Evolutionary conservation across 1,140 invertebrate genomes (phyloP), one percentile per base, ranked within the genome.

Genomic region (Diachasmimorpha longicaudata): DNA sequence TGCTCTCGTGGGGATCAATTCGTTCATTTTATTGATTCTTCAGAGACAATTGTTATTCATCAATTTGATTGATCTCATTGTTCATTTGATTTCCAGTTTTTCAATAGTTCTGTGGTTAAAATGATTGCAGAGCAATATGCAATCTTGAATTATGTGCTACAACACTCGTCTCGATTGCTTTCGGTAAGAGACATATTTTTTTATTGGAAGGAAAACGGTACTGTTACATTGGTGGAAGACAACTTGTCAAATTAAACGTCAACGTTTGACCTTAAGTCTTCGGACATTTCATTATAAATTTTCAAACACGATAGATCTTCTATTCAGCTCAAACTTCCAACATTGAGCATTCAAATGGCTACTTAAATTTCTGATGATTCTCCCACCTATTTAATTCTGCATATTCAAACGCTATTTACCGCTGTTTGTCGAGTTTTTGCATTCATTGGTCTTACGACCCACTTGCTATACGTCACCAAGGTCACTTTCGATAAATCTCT

Each of bases 131-230:
- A 84, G 37, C 79, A 82, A 2, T 82, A 81, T 55, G 83, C 83
- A 25, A 83, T 81, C 46, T 72, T 88, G 0, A 88, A 87, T 77
- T 87, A 88, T 75, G 87, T 89, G 0, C 85, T 89, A 39, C 87
- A 87, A 74, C 85, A 86, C 73, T 87, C 87, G 0, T 87, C 86
- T 6, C 81, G 82, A 39, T 82, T 88, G 83, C 82, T 89, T 3
- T 85, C 85, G 86, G 87, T 89, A 81, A 87, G 82, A 63, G 16
- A 77, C 2, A 44, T 42, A 4, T 70, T 23, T 70, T 36, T 13
- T 39, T 14, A 25, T 55, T 69, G 31, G 16, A 46, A 46, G n/a
- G n/a, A 9, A 46, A 46, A 46, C 4, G 6, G 31, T 31, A n/a
- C n/a, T n/a, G n/a, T n/a, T n/a, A n/a, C n/a, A n/a, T n/a, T n/a